Percentiles rank a stretch among this genome's conserved stretches.
phyloP scores from a whole-genome alignment of 2,888 invertebrate genomes.

The Abrostola tripartita region DNA sequence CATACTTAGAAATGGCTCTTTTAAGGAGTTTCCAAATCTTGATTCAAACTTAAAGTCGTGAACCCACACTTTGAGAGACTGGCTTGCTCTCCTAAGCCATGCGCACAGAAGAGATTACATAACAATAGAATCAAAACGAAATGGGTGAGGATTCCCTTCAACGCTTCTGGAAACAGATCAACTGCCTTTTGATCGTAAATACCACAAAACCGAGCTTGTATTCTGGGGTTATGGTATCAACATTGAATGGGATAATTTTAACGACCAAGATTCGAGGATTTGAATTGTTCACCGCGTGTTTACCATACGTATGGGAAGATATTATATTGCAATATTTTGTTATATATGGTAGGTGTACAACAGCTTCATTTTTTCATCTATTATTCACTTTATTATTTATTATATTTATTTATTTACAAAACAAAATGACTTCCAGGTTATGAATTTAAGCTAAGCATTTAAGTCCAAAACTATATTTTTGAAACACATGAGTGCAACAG shows the following conservation, averaged over 20 bases:
- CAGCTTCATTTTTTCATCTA: no score
- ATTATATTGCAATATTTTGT: no score
- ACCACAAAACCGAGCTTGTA: constrained; percentile 10
- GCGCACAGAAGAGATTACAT: constrained; percentile 23
- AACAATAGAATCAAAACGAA: constrained; percentile 41
- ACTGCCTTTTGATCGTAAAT: constrained; percentile 26
- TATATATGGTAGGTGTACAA: no score
- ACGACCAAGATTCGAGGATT: neutral
- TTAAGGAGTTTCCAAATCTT: neutral
- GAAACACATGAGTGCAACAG: no score
- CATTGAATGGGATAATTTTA: constrained; percentile 16
- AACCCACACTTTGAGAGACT: constrained; percentile 22
- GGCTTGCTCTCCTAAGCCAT: constrained; percentile 22
- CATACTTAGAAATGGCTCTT: neutral
- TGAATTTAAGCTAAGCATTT: no score
- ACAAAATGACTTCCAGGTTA: no score
- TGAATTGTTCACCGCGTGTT: neutral
- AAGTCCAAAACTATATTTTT: no score
- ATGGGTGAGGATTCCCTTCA: constrained; percentile 23
- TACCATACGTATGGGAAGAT: no score
- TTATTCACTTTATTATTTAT: no score
- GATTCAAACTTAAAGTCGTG: constrained; percentile 13
- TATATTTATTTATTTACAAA: no score
- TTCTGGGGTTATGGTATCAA: constrained; percentile 8
- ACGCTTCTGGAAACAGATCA: constrained; percentile 42